These are phyloP conservation scores for Colletes latitarsis DNA, from an alignment of 1,140 invertebrate genomes.

Conservation along the genomic window DNA sequence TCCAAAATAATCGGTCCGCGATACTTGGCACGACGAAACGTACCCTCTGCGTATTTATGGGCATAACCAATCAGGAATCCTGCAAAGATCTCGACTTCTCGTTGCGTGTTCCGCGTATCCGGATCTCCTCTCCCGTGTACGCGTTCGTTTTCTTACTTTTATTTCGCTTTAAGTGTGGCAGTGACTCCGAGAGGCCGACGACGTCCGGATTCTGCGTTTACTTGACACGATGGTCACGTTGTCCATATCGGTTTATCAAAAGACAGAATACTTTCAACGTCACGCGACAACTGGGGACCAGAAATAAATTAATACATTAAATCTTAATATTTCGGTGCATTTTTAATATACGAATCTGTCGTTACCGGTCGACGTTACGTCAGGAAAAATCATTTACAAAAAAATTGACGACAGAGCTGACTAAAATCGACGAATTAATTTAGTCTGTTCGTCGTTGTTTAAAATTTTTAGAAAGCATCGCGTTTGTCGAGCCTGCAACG, in stretches of 20 bases:
- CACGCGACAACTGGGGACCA: no score
- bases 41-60: conserved; percentile 28
- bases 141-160: conserved; percentile 47
- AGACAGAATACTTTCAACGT: background rate
- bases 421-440: no score
- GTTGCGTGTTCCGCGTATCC: conserved; percentile 41
- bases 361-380: no score
- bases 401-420: no score
- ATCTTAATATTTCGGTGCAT: no score
- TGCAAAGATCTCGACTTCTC: conserved; percentile 3
- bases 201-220: conserved; percentile 35
- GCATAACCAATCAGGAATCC: conserved; percentile 23
- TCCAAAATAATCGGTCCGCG: conserved; percentile 36
- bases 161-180: conserved; percentile 49
- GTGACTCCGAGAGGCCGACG: conserved; percentile 2
- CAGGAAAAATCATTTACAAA: no score
- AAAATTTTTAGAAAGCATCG: background rate
- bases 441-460: no score
- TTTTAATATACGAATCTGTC: no score
- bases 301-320: no score
- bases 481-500: no score
- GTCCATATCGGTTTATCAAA: background rate
- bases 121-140: conserved; percentile 47
- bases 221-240: background rate
- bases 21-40: conserved; percentile 32